phyloP scores from a whole-genome alignment of 1,140 invertebrate species.

The Micrasema minimum region DNA sequence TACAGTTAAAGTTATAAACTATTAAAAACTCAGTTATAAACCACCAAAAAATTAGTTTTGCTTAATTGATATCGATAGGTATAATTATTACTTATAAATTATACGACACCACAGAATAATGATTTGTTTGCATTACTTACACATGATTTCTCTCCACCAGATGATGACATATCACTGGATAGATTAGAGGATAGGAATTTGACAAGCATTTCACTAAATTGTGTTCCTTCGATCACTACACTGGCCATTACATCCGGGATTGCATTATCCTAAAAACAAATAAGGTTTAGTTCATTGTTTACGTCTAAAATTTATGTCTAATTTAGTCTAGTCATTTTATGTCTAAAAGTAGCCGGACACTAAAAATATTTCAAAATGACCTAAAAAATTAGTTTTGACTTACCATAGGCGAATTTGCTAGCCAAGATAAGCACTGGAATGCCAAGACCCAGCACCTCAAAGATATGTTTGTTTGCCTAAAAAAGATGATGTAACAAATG shows the following conservation, averaged over 20 bases:
- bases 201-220: constrained; percentile 49
- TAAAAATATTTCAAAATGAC: not conserved
- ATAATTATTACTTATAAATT: too few species aligned
- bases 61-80: too few species aligned
- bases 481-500: constrained; percentile 37
- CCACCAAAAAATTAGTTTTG: too few species aligned
- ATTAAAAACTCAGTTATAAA: too few species aligned
- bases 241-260: constrained; percentile 46
- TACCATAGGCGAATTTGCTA: constrained; percentile 58
- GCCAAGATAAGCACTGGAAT: constrained; percentile 65
- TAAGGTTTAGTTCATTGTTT: too few species aligned
- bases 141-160: constrained; percentile 43
- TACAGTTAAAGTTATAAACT: too few species aligned
- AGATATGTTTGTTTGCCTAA: constrained; percentile 62
- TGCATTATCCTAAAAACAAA: constrained; percentile 33
- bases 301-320: too few species aligned
- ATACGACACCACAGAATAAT: too few species aligned
- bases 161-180: constrained; percentile 38
- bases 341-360: too few species aligned
- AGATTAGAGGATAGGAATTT: constrained; percentile 50
- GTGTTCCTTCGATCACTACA: constrained; percentile 43
- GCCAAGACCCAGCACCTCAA: constrained; percentile 64
- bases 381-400: too few species aligned
- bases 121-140: constrained; percentile 35
- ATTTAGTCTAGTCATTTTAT: too few species aligned